Evolutionary conservation across 2,113 vertebrate species (phyloP).

Genomic region (Scartelaos histophorus): DNA sequence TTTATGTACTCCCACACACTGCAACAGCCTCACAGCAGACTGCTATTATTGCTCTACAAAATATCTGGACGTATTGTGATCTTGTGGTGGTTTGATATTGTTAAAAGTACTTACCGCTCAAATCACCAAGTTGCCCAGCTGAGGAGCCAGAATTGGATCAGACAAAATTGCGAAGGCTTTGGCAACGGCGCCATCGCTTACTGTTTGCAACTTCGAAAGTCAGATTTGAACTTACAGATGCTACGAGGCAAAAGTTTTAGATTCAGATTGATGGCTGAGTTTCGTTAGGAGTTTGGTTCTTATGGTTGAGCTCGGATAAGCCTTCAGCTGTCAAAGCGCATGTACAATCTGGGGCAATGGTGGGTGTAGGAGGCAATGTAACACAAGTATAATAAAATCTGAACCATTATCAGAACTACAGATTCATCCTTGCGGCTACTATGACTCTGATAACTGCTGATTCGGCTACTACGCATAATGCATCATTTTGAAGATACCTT

Average conservation of each 20-base stretch:
- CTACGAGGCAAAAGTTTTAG: not conserved
- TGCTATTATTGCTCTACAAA: not conserved
- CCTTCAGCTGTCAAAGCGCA: not conserved
- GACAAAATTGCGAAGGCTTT: not conserved
- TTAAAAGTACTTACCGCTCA: not conserved
- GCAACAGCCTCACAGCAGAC: not conserved
- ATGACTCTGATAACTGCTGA: too few species aligned
- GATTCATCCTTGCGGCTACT: not conserved
- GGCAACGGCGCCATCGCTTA: not conserved
- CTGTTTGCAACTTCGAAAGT: not conserved
- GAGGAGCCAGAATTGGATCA: not conserved
- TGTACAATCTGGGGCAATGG: not conserved
- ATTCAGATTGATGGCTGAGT: not conserved
- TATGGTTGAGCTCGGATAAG: not conserved
- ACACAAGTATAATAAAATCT: not conserved
- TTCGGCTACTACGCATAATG: not conserved
- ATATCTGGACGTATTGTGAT: not conserved
- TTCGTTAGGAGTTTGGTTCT: not conserved
- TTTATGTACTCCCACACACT: not conserved
- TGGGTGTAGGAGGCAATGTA: not conserved
- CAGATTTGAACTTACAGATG: not conserved
- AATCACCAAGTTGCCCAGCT: not conserved
- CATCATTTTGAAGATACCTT: not conserved
- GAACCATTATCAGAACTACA: not conserved
- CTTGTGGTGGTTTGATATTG: not conserved